A percentile compares a stretch with the other conserved stretches of the same genome.
These are phyloP conservation scores for Ectropis crepuscularia DNA, from an alignment of 2,888 invertebrate species.

Conservation along the genomic window DNA sequence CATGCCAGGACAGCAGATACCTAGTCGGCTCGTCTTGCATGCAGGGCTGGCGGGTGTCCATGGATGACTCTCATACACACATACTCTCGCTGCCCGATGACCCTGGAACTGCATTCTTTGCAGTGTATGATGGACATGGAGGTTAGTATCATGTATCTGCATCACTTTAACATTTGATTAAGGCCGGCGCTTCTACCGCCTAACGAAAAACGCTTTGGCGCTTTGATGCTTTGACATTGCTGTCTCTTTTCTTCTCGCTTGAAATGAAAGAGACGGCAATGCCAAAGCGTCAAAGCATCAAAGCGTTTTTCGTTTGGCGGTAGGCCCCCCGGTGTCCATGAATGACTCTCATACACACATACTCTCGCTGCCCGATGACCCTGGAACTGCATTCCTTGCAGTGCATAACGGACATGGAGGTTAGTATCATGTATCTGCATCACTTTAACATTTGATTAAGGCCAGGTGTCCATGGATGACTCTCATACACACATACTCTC, in stretches of 20 bases:
- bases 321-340: constrained; percentile 98
- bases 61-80: constrained; percentile 99
- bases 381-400: constrained; percentile 96
- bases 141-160: constrained; percentile 75
- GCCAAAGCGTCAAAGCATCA: no score
- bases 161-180: no score
- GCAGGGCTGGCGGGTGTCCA: constrained; percentile 99
- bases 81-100: constrained; percentile 97
- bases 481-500: constrained; percentile 98
- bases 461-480: constrained; percentile 99
- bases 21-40: constrained; percentile 98
- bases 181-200: no score
- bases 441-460: no score
- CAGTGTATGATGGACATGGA: constrained; percentile 98
- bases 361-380: constrained; percentile 95
- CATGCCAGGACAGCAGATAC: constrained; percentile 89
- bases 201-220: no score
- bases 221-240: no score
- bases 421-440: constrained; percentile 54
- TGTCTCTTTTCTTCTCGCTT: no score
- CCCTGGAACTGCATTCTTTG: constrained; percentile 96
- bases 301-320: no score
- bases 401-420: constrained; percentile 99
- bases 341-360: constrained; percentile 99
- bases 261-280: no score